Base-by-base conservation (phyloP, 2,888 invertebrate species). In the Platycheirus rosarum region DNA sequence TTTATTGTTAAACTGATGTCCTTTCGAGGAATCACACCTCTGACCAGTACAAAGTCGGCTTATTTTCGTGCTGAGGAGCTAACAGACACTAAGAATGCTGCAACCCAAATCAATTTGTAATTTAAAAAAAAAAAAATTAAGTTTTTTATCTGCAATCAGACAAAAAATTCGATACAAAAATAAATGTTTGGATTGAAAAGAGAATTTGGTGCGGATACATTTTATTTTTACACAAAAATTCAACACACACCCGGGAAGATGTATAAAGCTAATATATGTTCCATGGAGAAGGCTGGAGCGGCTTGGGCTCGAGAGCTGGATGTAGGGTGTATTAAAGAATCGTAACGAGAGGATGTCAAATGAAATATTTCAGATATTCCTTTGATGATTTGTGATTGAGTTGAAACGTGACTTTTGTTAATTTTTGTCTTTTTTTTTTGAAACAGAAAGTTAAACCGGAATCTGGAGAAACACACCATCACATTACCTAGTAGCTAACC, bases 341-440 rank as follows among this genome's bases (percentile, higher is more conserved):
- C 77, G 71, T 82, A 68, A 77, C 71, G 70, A 77, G 66, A 46
- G 68, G 63, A 82, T 82, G 82, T 82, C 82, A 73, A 60, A 65
- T 77, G 71, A 77, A 73, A 57, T 63, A 82, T 82, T 66, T 71
- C 37, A 77, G 74, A 49, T 73, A 82, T 82, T 73, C 82, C 65
- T 82, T 82, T 82, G 82, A 77, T 82, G 77, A 82, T 82, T 82
- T 82, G 77, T 82, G 71, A 82, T 82, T 71, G 82, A 77, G 82
- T 73, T 42, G 68, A 77, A 71, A 82, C 82, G 82, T 82, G 82
- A 82, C 82, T 82, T 82, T 82, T 77, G 82, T 77, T 68, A n/a
- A 37, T 51, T 70, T 75, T 53, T 46, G 14, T 13, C 7, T 55
- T 37, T 49, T 4, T 51, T 1, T 57, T 57, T 35, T 40, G 23